Evolutionary conservation across 2,113 vertebrate species (phyloP).

Genomic region (Gnathonemus echidnorhynchus): DNA sequence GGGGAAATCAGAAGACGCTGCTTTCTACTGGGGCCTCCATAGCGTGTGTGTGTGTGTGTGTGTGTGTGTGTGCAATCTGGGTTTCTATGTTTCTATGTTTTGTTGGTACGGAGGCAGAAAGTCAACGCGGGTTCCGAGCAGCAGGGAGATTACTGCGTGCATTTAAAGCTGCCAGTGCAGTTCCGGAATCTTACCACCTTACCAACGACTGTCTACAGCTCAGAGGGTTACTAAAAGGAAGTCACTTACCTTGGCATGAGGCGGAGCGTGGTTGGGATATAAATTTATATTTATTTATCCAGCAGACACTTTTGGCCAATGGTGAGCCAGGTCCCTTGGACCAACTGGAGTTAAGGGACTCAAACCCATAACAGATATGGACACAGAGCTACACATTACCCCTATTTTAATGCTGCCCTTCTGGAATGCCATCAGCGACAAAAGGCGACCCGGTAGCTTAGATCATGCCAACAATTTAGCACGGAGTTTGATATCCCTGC

Average conservation of each 20-base stretch:
- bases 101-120: background rate
- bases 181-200: background rate
- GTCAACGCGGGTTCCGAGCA: background rate
- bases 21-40: background rate
- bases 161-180: background rate
- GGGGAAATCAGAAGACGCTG: slow-evolving; percentile 23
- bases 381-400: background rate
- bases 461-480: slow-evolving; percentile 35
- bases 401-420: slow-evolving; percentile 30
- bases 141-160: background rate
- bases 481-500: slow-evolving; percentile 40
- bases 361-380: background rate
- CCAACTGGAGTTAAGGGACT: background rate
- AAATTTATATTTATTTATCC: background rate
- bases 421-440: background rate
- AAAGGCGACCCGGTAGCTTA: slow-evolving; percentile 21
- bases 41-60: background rate
- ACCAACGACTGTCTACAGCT: background rate
- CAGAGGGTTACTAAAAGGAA: background rate
- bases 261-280: background rate
- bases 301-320: background rate
- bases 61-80: background rate
- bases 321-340: background rate
- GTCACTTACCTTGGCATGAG: background rate
- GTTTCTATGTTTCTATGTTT: slow-evolving; percentile 3